These are phyloP conservation scores for Spinus pinus DNA, from an alignment of 2,797 vertebrate species.

Conservation along the genomic window DNA sequence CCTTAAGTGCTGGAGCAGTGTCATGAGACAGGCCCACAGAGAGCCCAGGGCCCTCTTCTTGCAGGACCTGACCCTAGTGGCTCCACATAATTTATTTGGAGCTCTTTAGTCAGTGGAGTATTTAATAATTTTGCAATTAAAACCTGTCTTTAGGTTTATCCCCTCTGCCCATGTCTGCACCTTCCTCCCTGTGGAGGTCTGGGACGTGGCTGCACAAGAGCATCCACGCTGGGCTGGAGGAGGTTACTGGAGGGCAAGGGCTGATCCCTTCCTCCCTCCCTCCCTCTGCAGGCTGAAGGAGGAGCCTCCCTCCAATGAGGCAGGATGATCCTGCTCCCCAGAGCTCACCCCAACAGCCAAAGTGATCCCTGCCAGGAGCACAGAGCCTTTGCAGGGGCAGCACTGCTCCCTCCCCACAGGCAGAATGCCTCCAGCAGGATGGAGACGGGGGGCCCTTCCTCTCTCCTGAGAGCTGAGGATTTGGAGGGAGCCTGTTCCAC, in stretches of 20 bases:
- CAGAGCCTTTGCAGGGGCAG: not conserved
- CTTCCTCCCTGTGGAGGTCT: not conserved
- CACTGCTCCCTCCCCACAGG: not conserved
- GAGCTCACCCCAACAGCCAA: not conserved
- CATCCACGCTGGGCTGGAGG: not conserved
- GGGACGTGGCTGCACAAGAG: not conserved
- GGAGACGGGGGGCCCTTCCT: not conserved
- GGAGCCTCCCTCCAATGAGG: not conserved
- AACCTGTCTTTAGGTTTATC: not conserved
- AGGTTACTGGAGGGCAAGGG: not conserved
- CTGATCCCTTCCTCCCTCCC: not conserved
- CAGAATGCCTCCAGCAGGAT: not conserved
- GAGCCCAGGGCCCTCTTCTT: not conserved
- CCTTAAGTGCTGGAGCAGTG: not conserved
- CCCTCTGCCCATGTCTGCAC: not conserved
- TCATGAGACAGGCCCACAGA: not conserved
- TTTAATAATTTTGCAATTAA: not conserved
- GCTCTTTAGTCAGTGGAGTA: not conserved
- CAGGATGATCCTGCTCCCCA: not conserved
- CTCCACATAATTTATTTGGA: not conserved
- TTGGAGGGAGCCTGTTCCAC: not conserved
- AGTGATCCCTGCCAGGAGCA: not conserved
- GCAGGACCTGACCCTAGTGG: not conserved
- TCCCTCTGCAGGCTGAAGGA: not conserved
- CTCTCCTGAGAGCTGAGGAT: not conserved